Base-by-base conservation (phyloP, 2,113 vertebrate genomes). In the Galemys pyrenaicus region DNA sequence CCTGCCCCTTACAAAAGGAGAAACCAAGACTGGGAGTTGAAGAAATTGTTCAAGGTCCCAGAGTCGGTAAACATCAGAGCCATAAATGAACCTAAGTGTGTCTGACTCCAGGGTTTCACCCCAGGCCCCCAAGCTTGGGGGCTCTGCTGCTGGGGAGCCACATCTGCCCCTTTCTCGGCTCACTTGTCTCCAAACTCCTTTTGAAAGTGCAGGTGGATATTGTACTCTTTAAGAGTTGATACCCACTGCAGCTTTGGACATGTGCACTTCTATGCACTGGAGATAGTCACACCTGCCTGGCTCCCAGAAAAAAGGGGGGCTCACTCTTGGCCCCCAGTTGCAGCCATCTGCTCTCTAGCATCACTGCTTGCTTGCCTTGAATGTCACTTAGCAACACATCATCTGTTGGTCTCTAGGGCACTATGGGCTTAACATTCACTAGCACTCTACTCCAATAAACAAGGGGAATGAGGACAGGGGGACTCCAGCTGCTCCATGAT, bases 321-420 rank as follows among this genome's bases (percentile, higher is more conserved):
- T 17, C 41, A 9, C 4, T n/a, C 78, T 26, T 12, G n/a, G 79
- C 26, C 35, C 58, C 51, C 41, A 70, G 15, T 2, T 35, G 56
- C 30, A 56, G 51, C 74, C 62, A 68, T 30, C 28, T 78, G 39
- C 56, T 85, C 70, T 51, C 85, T 2, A 0, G 70, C 49, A 44
- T 20, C 39, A 79, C 56, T 64, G 67, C 39, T 54, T 44, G n/a
- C 24, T 60, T 26, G 9, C 9, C 13, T 13, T 26, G 9, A 62
- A 81, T n/a, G n/a, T 56, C 93, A 96, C 28, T 64, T n/a, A 93
- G 94, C 56, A 97, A 93, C 26, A 20, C 3, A 54, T 41, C 87
- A 89, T 73, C 93, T 86, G 9, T 32, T 44, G 60, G 89, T 90
- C 90, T 70, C 85, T 20, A 1, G 3, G 70, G 60, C 9, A 74